These are phyloP conservation scores for Pocillopora damicornis DNA, from an alignment of 64 coral and sea anemone species.

Conservation along the genomic window DNA sequence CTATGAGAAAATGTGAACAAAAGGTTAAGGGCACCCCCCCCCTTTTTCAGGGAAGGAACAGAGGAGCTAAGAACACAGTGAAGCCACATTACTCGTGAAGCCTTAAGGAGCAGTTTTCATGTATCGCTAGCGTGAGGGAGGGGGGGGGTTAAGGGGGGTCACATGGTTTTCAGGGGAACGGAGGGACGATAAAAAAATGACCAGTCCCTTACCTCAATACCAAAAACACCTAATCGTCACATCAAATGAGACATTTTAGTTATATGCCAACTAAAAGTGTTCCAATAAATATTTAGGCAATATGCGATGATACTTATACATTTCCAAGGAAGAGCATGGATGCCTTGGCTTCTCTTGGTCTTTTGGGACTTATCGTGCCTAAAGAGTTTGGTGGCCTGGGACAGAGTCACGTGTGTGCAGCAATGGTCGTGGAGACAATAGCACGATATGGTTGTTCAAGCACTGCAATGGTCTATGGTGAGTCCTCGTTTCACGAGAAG, in stretches of 20 bases:
- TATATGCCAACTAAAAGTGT: not conserved
- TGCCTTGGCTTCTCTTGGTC: conserved; percentile 42
- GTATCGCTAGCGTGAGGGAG: too few relatives aligned
- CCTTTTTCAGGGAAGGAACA: too few relatives aligned
- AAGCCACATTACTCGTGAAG: too few relatives aligned
- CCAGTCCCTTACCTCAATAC: too few relatives aligned
- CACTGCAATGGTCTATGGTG: conserved; percentile 48
- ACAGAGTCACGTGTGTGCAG: conserved; percentile 41
- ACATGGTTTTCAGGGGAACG: too few relatives aligned
- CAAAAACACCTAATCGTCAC: too few relatives aligned
- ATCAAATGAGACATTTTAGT: not conserved
- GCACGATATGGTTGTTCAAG: conserved; percentile 45
- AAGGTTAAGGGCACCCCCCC: too few relatives aligned
- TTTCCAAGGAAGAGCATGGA: conserved; percentile 37
- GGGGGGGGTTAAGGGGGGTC: too few relatives aligned
- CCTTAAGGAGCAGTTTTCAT: too few relatives aligned
- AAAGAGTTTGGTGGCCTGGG: conserved; percentile 45
- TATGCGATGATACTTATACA: conserved; percentile 33
- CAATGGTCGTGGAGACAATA: conserved; percentile 38
- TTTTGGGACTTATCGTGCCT: conserved; percentile 41
- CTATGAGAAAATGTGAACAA: too few relatives aligned
- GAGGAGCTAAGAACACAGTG: too few relatives aligned
- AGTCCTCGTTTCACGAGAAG: not conserved
- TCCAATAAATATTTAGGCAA: not conserved
- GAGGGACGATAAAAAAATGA: too few relatives aligned